Evolutionary conservation across 2,113 vertebrate genomes (phyloP).

Genomic region (Mustela nigripes): DNA sequence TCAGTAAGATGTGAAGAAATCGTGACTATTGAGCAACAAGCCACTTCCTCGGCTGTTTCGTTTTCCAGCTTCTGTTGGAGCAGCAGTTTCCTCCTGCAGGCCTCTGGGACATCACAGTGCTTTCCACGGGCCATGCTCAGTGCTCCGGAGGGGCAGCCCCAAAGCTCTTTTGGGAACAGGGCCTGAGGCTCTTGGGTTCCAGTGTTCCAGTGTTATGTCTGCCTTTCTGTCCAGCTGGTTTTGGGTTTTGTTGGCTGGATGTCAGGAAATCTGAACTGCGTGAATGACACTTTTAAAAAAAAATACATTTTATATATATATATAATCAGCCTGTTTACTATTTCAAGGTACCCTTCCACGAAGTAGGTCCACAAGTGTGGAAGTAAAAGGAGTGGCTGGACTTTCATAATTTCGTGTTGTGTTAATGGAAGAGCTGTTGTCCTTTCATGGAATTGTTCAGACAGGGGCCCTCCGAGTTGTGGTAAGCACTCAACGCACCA

Average conservation of each 20-base stretch:
- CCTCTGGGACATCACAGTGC: fast-evolving
- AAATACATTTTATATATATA: too few species aligned
- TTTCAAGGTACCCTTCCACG: neutral
- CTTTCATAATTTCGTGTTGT: neutral
- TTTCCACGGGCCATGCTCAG: neutral
- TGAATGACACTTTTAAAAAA: neutral
- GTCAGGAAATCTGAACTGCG: neutral
- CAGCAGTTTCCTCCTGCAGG: fast-evolving
- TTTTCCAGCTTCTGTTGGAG: neutral
- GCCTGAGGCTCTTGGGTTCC: neutral
- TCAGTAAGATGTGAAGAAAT: neutral
- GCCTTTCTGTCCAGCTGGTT: neutral
- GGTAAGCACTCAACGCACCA: fast-evolving
- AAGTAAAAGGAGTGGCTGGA: neutral
- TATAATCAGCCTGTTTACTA: neutral
- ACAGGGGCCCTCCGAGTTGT: fast-evolving
- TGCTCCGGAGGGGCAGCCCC: fast-evolving
- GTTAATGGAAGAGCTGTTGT: fast-evolving
- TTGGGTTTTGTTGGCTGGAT: neutral
- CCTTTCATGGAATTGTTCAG: fast-evolving
- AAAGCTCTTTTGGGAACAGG: neutral
- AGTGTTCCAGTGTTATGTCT: neutral
- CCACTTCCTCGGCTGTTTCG: neutral
- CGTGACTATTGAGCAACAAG: neutral
- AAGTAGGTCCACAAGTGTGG: too few species aligned